Percentiles rank a stretch among this genome's conserved stretches.
Evolutionary conservation across 2,113 vertebrate genomes (phyloP).

Genomic region (Pelodiscus sinensis): DNA sequence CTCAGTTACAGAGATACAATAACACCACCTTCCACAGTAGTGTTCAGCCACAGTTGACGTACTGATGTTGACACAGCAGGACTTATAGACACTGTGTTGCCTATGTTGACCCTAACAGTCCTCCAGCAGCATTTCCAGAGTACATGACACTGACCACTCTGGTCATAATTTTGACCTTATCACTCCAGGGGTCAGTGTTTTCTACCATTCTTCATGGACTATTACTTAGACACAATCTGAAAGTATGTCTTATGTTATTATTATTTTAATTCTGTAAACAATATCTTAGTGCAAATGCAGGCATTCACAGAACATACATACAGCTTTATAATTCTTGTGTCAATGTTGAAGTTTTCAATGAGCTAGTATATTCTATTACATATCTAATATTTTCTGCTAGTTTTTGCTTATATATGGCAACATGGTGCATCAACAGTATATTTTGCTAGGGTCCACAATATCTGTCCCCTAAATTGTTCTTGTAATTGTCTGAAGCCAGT

Average conservation of each 20-base stretch:
- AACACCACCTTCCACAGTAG: no score
- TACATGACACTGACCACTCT: no score
- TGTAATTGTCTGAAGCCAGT: background rate
- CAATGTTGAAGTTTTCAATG: background rate
- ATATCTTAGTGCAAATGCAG: fast-evolving
- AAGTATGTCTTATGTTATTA: background rate
- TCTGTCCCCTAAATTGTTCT: background rate
- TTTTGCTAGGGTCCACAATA: background rate
- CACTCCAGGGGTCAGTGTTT: background rate
- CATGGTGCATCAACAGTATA: background rate
- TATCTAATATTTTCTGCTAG: background rate
- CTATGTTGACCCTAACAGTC: no score
- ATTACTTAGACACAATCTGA: background rate
- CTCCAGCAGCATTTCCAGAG: no score
- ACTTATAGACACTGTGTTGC: no score
- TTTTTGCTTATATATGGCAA: background rate
- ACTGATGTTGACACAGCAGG: no score
- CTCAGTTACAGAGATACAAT: no score
- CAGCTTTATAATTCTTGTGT: background rate
- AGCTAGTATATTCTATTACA: background rate
- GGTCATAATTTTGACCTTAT: no score
- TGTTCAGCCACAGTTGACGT: no score
- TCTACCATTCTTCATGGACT: background rate
- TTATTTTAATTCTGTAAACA: background rate
- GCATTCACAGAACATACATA: background rate